Evolutionary conservation across 1,140 invertebrate genomes (phyloP).

Genomic region (Chrysopa pallens): DNA sequence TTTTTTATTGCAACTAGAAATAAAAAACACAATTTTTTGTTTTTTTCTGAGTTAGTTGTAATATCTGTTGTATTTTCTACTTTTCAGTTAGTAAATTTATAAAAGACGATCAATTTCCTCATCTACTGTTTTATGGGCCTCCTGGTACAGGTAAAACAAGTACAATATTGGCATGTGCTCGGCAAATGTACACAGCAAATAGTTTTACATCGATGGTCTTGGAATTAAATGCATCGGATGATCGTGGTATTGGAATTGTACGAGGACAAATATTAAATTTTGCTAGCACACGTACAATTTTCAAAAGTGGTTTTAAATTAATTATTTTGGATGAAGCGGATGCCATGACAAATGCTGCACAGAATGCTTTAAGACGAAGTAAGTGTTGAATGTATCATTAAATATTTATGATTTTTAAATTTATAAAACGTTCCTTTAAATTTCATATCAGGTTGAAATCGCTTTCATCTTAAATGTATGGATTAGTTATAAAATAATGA

Average conservation of each 20-base stretch:
- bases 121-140: constrained; percentile 95
- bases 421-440: too few species aligned
- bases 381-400: too few species aligned
- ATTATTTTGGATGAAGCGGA: constrained; percentile 99
- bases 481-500: too few species aligned
- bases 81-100: constrained; percentile 85
- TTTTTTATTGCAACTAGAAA: too few species aligned
- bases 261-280: constrained; percentile 93
- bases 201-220: constrained; percentile 81
- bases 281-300: constrained; percentile 90
- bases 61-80: too few species aligned
- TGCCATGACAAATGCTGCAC: constrained; percentile 99
- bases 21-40: too few species aligned
- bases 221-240: constrained; percentile 97
- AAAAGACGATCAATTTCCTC: constrained; percentile 79
- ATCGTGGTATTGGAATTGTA: constrained; percentile 94
- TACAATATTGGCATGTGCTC: constrained; percentile 92
- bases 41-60: too few species aligned
- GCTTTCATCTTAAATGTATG: too few species aligned
- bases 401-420: too few species aligned
- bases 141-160: constrained; percentile 98
- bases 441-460: too few species aligned
- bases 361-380: constrained; percentile 94
- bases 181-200: constrained; percentile 79
- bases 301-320: constrained; percentile 80